phyloP scores from a whole-genome alignment of 2,797 vertebrate species.

The Fistularia commersonii region DNA sequence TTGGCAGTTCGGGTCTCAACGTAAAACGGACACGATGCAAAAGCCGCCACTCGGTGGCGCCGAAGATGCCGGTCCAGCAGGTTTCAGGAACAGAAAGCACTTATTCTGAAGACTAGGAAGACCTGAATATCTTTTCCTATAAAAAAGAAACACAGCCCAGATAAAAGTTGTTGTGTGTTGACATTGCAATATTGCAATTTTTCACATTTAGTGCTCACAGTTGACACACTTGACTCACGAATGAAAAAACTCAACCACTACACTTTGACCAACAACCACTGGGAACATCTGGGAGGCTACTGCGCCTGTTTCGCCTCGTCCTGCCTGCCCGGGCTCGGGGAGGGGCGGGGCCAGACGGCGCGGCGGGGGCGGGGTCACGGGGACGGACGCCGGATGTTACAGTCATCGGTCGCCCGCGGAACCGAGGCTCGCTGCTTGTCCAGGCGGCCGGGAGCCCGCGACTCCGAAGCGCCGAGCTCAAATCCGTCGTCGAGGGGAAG shows the following conservation, averaged over 20 bases:
- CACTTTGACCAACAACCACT: slow-evolving; percentile 83
- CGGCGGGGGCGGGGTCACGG: not conserved
- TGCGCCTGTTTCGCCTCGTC: slow-evolving; percentile 47
- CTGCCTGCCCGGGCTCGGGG: slow-evolving; percentile 50
- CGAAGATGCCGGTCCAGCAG: slow-evolving; percentile 89
- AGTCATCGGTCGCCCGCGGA: not conserved
- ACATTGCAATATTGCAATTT: slow-evolving; percentile 90
- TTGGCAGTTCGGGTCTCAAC: slow-evolving; percentile 80
- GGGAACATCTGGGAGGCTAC: slow-evolving; percentile 67
- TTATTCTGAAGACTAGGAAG: slow-evolving; percentile 99
- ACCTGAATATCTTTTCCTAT: slow-evolving; percentile 91
- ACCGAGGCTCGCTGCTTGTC: no score
- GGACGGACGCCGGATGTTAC: not conserved
- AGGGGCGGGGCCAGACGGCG: slow-evolving; percentile 4
- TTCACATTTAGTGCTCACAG: slow-evolving; percentile 92
- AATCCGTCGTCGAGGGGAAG: no score
- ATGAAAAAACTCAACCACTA: slow-evolving; percentile 83
- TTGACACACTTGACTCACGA: slow-evolving; percentile 89
- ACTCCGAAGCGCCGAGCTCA: no score
- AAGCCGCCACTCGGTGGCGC: slow-evolving; percentile 57
- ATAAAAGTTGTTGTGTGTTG: slow-evolving; percentile 70
- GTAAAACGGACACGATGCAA: slow-evolving; percentile 68
- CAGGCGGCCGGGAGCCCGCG: no score
- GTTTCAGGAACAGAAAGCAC: slow-evolving; percentile 96
- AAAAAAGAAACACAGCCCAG: slow-evolving; percentile 84